A percentile compares a stretch with the other conserved stretches of the same genome.
These are phyloP conservation scores for Ornithoptera priamus DNA, from an alignment of 2,888 invertebrate genomes.

Conservation along the genomic window DNA sequence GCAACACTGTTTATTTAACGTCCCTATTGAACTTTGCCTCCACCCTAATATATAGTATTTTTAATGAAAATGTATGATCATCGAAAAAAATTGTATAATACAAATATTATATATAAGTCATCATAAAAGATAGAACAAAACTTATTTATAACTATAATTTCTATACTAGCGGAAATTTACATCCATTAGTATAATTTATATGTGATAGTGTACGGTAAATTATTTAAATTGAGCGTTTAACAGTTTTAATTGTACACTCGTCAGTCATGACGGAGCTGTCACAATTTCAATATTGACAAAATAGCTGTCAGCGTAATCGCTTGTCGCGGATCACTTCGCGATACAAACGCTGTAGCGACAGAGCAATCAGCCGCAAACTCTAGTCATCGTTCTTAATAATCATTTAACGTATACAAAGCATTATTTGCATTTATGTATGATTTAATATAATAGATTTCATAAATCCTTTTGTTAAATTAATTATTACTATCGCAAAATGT, in stretches of 20 bases:
- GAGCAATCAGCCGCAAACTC: not conserved
- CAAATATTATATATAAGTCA: too few species aligned
- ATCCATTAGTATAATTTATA: too few species aligned
- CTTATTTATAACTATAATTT: too few species aligned
- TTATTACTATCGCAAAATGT: too few species aligned
- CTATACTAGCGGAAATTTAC: too few species aligned
- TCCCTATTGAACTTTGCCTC: conserved; percentile 4
- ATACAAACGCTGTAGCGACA: conserved; percentile 5
- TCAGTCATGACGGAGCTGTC: not conserved
- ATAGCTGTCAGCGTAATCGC: conserved; percentile 5
- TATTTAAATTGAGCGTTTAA: not conserved
- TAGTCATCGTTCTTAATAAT: conserved; percentile 26
- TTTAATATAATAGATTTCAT: not conserved
- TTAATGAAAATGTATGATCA: too few species aligned
- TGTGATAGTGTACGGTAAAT: not conserved
- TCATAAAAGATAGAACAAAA: too few species aligned
- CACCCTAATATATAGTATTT: too few species aligned
- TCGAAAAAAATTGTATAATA: too few species aligned
- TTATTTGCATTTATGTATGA: not conserved
- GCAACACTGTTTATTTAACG: conserved; percentile 13
- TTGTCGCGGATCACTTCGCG: conserved; percentile 5
- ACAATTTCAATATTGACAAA: conserved; percentile 7
- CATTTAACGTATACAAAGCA: conserved; percentile 3
- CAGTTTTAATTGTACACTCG: not conserved
- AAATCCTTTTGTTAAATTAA: too few species aligned